Percentiles rank a stretch among this genome's conserved stretches.
These are phyloP conservation scores for Leucophenga montana DNA, from an alignment of 2,888 invertebrate species.

Conservation along the genomic window DNA sequence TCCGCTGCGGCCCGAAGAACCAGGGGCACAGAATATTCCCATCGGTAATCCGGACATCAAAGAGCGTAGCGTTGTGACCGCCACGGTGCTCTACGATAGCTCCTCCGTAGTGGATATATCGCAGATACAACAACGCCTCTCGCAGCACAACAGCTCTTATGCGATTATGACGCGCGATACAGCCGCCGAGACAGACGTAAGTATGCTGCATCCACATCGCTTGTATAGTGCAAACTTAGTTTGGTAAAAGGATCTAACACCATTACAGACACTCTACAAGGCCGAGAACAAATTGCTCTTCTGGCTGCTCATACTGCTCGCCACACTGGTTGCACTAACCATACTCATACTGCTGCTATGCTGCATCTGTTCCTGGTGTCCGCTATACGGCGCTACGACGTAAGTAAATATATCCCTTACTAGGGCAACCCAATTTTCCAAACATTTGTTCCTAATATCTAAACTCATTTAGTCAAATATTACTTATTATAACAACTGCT, in stretches of 20 bases:
- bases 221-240: no score
- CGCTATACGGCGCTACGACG: slow-evolving; percentile 86
- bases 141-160: slow-evolving; percentile 71
- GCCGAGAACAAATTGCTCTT: slow-evolving; percentile 82
- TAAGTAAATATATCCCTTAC: slow-evolving; percentile 62
- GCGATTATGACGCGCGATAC: slow-evolving; percentile 68
- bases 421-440: neutral
- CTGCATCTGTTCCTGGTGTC: slow-evolving; percentile 89
- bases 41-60: slow-evolving; percentile 74
- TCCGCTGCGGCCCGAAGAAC: slow-evolving; percentile 77
- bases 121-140: slow-evolving; percentile 80
- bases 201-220: slow-evolving; percentile 34
- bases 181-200: slow-evolving; percentile 67
- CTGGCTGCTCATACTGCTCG: slow-evolving; percentile 85
- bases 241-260: slow-evolving; percentile 54
- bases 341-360: slow-evolving; percentile 84
- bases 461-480: no score
- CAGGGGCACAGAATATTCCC: slow-evolving; percentile 76
- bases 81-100: slow-evolving; percentile 80
- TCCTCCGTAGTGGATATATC: slow-evolving; percentile 81
- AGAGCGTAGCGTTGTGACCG: slow-evolving; percentile 82
- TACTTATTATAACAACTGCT: no score
- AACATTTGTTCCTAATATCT: no score
- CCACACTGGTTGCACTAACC: slow-evolving; percentile 82
- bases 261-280: slow-evolving; percentile 80